Base-by-base conservation (phyloP, 2,113 vertebrate species). In the Alligator sinensis region DNA sequence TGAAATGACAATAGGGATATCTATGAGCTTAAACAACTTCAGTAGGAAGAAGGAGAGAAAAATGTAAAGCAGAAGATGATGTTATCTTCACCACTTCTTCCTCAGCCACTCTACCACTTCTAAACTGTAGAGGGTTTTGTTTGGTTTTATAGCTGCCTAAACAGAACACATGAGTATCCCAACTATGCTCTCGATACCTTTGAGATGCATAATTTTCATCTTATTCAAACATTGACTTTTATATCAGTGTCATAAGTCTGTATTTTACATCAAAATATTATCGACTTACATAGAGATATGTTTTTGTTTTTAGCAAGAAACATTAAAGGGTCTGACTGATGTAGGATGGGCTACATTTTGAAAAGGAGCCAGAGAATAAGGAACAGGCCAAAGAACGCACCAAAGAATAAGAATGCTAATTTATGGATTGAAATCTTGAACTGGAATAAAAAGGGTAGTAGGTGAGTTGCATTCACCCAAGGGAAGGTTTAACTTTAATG, bases 301-400 rank as follows among this genome's bases (percentile, higher is more conserved):
- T 1, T 55, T 86, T 80, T 63, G 5, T 79, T 74, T 63, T 0
- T 6, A 89, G 11, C 3, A 58, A 16, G 58, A 89, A 82, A 54
- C 0, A 0, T 7, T 54, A 16, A 30, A 3, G 11, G 25, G 70
- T n/a, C 1, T 47, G 63, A 0, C 0, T 24, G 17, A 19, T 75
- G 21, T 19, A 27, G 75, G 21, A n/a, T 21, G 78, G 75, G 11
- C 27, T 58, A 28, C 28, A 27, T 85, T 62, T 22, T 80, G 74
- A 55, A 94, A 62, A 5, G 55, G n/a, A 78, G 18, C 5, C 34
- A 66, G 5, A 28, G 30, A 79, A 38, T 76, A 34, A 89, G 62
- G 12, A 61, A 66, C 85, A 91, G 7, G 5, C 3, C n/a, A 34
- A 34, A 34, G 3, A 63, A 93, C 68, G 5, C 0, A 0, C 6